Evolutionary conservation across 2,113 vertebrate genomes (phyloP).

Genomic region (Hyla sarda): DNA sequence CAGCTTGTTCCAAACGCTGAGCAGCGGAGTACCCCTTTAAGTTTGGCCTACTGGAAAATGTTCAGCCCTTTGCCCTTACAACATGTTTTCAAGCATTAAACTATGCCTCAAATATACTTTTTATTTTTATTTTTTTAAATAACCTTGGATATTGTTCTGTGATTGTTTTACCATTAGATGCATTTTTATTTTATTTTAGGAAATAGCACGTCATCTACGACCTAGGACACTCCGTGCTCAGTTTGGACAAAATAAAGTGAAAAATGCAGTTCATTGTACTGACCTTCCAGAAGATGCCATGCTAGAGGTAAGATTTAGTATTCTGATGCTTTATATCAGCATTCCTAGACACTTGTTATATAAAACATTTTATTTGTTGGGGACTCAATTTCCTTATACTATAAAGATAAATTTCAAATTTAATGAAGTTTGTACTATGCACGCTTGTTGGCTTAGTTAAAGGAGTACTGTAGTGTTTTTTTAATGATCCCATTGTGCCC

Average conservation of each 20-base stretch:
- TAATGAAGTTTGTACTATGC: no score
- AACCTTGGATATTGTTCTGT: not conserved
- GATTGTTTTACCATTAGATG: not conserved
- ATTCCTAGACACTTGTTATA: not conserved
- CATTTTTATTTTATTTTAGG: conserved; percentile 72
- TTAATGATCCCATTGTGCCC: no score
- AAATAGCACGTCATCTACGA: conserved; percentile 86
- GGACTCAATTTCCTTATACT: not conserved
- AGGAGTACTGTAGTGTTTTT: no score
- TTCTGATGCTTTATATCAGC: not conserved
- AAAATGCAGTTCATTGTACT: conserved; percentile 92
- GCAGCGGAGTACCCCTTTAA: no score
- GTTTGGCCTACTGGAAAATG: no score
- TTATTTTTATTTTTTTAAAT: not conserved
- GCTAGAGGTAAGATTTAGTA: conserved; percentile 82
- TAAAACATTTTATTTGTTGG: not conserved
- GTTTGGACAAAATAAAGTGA: conserved; percentile 88
- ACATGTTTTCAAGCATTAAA: not conserved
- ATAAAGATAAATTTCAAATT: not conserved
- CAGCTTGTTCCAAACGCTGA: no score
- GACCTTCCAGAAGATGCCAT: conserved; percentile 90
- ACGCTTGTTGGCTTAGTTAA: not conserved
- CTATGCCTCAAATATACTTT: not conserved
- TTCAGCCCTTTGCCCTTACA: not conserved
- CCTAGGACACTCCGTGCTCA: conserved; percentile 84